A percentile compares a stretch with the other conserved stretches of the same genome.
These are phyloP conservation scores for Engystomops pustulosus DNA, from an alignment of 2,113 vertebrate genomes.

Conservation along the genomic window DNA sequence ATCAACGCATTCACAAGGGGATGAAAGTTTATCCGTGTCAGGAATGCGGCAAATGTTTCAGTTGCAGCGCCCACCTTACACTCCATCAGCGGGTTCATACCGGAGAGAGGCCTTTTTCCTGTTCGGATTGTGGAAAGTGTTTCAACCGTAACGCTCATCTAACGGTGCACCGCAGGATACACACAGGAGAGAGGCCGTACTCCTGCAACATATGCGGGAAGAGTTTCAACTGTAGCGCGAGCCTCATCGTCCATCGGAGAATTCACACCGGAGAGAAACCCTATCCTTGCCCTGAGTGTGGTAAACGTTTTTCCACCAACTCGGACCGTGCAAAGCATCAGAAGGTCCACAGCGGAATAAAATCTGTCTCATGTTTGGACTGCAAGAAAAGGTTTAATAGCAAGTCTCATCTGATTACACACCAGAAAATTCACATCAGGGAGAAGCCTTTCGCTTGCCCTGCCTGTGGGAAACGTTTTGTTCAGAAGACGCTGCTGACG, in stretches of 20 bases:
- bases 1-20: conserved; percentile 67
- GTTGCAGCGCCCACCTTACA: conserved; percentile 66
- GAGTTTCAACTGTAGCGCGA: conserved; percentile 66
- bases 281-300: conserved; percentile 66
- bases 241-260: conserved; percentile 67
- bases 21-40: conserved; percentile 64
- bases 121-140: conserved; percentile 64
- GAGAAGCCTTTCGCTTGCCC: background rate
- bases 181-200: too few species aligned
- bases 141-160: conserved; percentile 68
- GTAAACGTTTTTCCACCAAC: conserved; percentile 67
- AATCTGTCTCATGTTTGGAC: conserved; percentile 65
- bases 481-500: too few species aligned
- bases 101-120: too few species aligned
- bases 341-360: conserved; percentile 65
- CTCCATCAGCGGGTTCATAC: conserved; percentile 66
- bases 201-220: conserved; percentile 63
- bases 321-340: conserved; percentile 68
- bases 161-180: conserved; percentile 65
- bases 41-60: conserved; percentile 67
- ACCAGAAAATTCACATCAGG: background rate
- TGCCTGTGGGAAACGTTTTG: background rate
- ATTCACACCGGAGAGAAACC: too few species aligned
- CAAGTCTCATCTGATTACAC: background rate
- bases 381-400: conserved; percentile 23